These are phyloP conservation scores for Drosophila yakuba DNA, from an alignment of 1,140 invertebrate genomes.

Conservation along the genomic window DNA sequence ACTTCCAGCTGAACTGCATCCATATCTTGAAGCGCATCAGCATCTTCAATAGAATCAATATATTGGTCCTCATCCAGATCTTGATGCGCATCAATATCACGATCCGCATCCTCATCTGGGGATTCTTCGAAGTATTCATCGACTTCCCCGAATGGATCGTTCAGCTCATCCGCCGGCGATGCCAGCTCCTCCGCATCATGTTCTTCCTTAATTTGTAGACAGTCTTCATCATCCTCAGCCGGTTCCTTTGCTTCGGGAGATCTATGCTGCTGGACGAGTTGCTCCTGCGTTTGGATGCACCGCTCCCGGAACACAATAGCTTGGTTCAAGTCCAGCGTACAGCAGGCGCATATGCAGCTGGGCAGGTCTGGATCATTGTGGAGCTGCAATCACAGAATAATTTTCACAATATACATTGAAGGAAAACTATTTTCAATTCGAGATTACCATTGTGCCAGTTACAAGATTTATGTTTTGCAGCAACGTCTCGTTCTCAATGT, in stretches of 20 bases:
- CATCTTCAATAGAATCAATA: neutral
- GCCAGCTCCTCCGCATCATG: neutral
- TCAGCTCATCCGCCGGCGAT: neutral
- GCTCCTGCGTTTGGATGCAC: conserved; percentile 45
- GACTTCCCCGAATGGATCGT: neutral
- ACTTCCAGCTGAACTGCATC: neutral
- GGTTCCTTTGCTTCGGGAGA: neutral
- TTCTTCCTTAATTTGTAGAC: conserved; percentile 3
- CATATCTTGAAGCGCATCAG: neutral
- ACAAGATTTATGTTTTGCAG: conserved; percentile 43
- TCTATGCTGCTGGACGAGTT: conserved; percentile 4
- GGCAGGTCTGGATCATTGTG: conserved; percentile 33
- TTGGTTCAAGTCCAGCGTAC: conserved; percentile 52
- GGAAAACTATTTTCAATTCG: neutral
- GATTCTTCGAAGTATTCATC: conserved; percentile 13
- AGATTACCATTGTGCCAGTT: conserved; percentile 38
- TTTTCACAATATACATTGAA: neutral
- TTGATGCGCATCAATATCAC: neutral
- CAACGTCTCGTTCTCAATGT: conserved; percentile 29
- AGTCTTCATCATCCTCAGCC: neutral
- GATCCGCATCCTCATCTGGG: neutral
- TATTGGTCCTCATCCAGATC: neutral
- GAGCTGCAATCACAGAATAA: conserved; percentile 21
- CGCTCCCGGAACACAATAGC: conserved; percentile 57
- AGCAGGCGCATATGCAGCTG: conserved; percentile 60